Conservation (phyloP, 1,140 invertebrate species). For the Drosophila subpulchrella region DNA sequence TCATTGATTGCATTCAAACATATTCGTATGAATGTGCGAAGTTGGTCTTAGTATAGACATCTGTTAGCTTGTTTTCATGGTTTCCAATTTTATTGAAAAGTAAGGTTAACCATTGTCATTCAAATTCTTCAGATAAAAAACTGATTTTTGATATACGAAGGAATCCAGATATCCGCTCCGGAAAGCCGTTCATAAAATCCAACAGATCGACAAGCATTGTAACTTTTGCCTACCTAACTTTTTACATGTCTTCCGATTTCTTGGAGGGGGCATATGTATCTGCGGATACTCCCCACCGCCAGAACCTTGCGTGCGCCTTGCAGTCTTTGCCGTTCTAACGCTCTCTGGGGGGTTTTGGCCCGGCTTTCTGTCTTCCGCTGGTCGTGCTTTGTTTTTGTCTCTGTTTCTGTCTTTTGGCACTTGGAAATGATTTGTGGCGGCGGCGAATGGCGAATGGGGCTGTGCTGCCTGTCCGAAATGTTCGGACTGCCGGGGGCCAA, state of each 20-base stretch:
- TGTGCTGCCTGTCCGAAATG: slow-evolving; percentile 51
- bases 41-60: no score
- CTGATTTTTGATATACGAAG: no score
- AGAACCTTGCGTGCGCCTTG: slow-evolving; percentile 48
- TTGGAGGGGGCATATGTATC: neutral
- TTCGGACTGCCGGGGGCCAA: slow-evolving; percentile 27
- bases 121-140: no score
- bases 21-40: no score
- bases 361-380: slow-evolving; percentile 22
- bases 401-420: slow-evolving; percentile 61
- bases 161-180: neutral
- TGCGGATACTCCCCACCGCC: slow-evolving; percentile 21
- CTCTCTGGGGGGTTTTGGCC: slow-evolving; percentile 39
- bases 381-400: slow-evolving; percentile 40
- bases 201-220: neutral
- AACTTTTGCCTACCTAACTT: neutral
- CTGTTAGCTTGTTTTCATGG: no score
- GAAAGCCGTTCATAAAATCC: neutral
- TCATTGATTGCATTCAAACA: no score
- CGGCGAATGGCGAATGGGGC: slow-evolving; percentile 42
- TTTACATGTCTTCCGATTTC: slow-evolving; percentile 14
- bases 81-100: no score
- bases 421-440: slow-evolving; percentile 78
- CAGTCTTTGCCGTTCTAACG: slow-evolving; percentile 49
- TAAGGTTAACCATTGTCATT: no score